Percentiles rank a stretch among this genome's conserved stretches.
phyloP scores from a whole-genome alignment of 2,113 vertebrate genomes.

The Gnathochromis pfefferi region DNA sequence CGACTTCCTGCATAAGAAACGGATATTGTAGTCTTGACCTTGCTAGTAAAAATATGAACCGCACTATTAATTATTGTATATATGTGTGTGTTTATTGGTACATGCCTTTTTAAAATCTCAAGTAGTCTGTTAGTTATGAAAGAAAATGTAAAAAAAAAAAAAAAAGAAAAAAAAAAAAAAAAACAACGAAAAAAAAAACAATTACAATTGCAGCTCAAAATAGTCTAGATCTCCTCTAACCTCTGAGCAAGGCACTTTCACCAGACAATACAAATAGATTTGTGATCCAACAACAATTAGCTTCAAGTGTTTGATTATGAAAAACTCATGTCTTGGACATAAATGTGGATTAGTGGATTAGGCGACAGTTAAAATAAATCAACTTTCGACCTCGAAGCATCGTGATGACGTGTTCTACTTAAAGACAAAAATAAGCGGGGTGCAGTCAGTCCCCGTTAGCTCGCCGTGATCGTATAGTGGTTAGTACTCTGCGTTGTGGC shows the following conservation, averaged over 20 bases:
- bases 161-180: neutral
- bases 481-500: constrained; percentile 81
- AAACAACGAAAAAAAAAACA: too few species aligned
- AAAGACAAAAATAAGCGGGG: rapidly evolving
- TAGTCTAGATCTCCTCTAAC: neutral
- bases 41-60: neutral
- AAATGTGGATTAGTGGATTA: neutral
- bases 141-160: neutral
- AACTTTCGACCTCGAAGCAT: neutral
- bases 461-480: constrained; percentile 80
- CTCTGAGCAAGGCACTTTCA: neutral
- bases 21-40: neutral
- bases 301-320: neutral
- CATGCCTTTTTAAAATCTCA: neutral
- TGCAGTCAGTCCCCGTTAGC: neutral
- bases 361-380: neutral
- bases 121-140: neutral
- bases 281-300: neutral
- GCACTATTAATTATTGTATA: neutral
- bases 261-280: neutral
- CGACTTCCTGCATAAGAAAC: neutral
- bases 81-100: neutral
- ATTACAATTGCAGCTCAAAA: neutral
- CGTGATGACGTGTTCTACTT: neutral
- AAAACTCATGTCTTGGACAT: neutral